Conservation (phyloP, 2,888 invertebrate genomes). For the Trachelus stipa region DNA sequence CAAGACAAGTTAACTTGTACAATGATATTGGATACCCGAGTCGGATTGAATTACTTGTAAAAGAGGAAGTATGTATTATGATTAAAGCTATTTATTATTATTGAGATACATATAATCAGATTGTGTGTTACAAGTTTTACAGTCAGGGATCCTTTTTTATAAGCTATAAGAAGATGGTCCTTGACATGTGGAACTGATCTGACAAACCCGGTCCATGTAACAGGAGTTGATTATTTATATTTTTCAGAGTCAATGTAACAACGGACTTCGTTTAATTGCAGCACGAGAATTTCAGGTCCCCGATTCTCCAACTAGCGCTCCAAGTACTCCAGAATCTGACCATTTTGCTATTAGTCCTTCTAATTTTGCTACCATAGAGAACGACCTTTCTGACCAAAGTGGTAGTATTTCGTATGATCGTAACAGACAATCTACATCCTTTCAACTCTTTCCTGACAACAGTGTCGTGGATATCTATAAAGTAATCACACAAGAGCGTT, state of each 20-base stretch:
- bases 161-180: too few relatives aligned
- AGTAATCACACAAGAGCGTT: constrained; percentile 74
- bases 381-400: constrained; percentile 70
- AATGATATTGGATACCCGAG: constrained; percentile 73
- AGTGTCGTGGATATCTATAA: constrained; percentile 72
- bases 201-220: too few relatives aligned
- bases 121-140: too few relatives aligned
- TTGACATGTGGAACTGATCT: too few relatives aligned
- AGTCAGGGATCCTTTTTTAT: too few relatives aligned
- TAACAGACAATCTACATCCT: constrained; percentile 45
- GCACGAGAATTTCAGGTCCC: constrained; percentile 37
- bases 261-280: constrained; percentile 37
- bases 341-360: constrained; percentile 44
- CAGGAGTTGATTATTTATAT: too few relatives aligned
- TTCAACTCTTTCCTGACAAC: constrained; percentile 67
- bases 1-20: constrained; percentile 62
- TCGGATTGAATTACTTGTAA: constrained; percentile 52
- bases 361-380: constrained; percentile 71
- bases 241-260: constrained; percentile 40
- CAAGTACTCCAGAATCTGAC: constrained; percentile 53
- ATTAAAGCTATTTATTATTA: background rate
- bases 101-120: background rate
- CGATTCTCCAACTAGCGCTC: constrained; percentile 43
- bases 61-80: constrained; percentile 48
- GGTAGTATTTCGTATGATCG: constrained; percentile 28